A percentile compares a stretch with the other conserved stretches of the same genome.
phyloP scores from a whole-genome alignment of 2,888 invertebrate genomes.

The Sminthurinus aureus region DNA sequence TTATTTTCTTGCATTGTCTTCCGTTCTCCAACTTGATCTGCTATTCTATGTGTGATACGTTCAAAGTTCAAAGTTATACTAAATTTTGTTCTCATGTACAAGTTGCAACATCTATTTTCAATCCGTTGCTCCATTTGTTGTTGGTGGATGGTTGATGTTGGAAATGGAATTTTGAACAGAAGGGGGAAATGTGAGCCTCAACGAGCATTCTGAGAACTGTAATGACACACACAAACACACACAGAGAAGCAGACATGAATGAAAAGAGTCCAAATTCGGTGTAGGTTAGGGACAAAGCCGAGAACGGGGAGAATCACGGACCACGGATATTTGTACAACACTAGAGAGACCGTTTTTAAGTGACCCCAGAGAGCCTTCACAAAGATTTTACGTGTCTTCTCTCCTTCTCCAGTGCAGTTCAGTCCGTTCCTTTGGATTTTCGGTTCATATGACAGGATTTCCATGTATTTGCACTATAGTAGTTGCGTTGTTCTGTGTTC shows the following conservation, averaged over 20 bases:
- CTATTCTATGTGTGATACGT: neutral
- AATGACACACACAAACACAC: no score
- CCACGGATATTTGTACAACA: conserved; percentile 16
- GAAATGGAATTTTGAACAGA: conserved; percentile 24
- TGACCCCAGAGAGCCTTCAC: conserved; percentile 56
- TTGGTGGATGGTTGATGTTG: neutral
- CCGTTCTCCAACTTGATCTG: neutral
- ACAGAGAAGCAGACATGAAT: neutral
- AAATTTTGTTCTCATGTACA: no score
- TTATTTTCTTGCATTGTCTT: neutral
- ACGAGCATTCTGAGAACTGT: no score
- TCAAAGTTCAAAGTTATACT: no score
- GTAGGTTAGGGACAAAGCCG: conserved; percentile 16
- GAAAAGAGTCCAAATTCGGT: neutral
- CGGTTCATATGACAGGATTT: neutral
- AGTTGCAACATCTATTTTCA: no score
- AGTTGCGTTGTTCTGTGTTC: no score
- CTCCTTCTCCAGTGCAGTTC: neutral
- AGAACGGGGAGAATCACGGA: neutral
- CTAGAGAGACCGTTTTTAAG: conserved; percentile 46
- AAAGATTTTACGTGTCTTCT: conserved; percentile 36
- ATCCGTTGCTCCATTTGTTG: neutral
- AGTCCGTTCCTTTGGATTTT: neutral
- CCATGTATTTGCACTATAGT: no score
- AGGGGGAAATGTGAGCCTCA: neutral